Conservation (phyloP, 2,113 vertebrate species). For the Nymphicus hollandicus region DNA sequence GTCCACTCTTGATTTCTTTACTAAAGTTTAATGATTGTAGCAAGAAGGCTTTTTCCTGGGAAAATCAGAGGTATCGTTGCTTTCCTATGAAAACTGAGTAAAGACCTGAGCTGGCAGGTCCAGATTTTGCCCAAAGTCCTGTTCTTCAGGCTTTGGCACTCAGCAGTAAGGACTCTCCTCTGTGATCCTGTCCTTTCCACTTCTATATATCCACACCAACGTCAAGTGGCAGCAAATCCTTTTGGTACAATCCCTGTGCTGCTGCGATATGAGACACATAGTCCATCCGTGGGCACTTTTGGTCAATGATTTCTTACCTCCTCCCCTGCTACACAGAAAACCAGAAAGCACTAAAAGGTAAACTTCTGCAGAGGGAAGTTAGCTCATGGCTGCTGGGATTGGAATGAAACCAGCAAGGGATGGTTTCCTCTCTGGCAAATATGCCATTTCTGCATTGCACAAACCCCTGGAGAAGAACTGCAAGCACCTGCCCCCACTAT, state of each 20-base stretch:
- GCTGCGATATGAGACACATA: not conserved
- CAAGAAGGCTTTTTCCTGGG: not conserved
- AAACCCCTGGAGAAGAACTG: not conserved
- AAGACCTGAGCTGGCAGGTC: not conserved
- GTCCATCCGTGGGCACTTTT: fast-evolving
- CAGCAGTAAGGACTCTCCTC: not conserved
- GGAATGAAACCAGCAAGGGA: not conserved
- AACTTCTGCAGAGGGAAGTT: not conserved
- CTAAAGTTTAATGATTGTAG: not conserved
- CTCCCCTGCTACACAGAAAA: not conserved
- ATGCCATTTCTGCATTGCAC: not conserved
- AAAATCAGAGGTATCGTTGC: not conserved
- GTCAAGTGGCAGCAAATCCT: not conserved
- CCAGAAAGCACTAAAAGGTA: not conserved
- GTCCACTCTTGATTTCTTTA: not conserved
- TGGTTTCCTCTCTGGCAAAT: not conserved
- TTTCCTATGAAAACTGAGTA: not conserved
- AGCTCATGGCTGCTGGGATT: not conserved
- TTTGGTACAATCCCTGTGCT: not conserved
- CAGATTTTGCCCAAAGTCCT: not conserved
- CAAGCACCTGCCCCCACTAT: not conserved
- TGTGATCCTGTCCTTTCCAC: not conserved
- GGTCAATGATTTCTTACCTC: not conserved
- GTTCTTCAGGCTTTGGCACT: not conserved
- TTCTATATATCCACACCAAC: not conserved